Conservation (phyloP, 1,140 invertebrate genomes). For the Drosophila bocqueti region DNA sequence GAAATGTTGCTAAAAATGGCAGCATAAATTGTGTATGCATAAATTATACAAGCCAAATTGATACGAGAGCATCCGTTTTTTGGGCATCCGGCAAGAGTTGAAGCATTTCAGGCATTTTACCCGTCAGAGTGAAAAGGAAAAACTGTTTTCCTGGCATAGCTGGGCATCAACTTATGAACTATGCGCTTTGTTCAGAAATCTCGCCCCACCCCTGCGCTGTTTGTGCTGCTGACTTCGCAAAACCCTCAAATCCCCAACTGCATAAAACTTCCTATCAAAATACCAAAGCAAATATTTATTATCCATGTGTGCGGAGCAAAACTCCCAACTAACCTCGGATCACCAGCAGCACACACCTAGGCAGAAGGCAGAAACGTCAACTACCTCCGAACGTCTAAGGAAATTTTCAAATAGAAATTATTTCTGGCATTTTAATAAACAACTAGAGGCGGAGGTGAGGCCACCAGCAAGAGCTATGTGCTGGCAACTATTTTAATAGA, state of each 20-base stretch:
- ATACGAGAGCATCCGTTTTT: constrained; percentile 41
- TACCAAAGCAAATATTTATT: constrained; percentile 81
- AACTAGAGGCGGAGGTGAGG: constrained; percentile 33
- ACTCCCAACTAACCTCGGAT: constrained; percentile 44
- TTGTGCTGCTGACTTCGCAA: constrained; percentile 49
- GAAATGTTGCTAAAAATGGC: constrained; percentile 71
- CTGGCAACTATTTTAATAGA: constrained; percentile 51
- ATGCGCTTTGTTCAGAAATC: constrained; percentile 56
- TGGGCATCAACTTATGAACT: constrained; percentile 65
- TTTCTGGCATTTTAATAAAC: constrained; percentile 80
- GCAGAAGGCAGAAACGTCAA: constrained; percentile 43
- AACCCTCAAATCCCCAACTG: constrained; percentile 55
- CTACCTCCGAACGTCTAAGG: constrained; percentile 37
- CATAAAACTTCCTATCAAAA: constrained; percentile 73
- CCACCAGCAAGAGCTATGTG: constrained; percentile 34
- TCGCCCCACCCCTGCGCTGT: constrained; percentile 7
- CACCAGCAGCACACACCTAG: constrained; percentile 49
- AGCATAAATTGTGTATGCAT: constrained; percentile 70
- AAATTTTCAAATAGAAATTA: constrained; percentile 71
- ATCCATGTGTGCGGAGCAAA: constrained; percentile 65
- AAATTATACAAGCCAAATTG: constrained; percentile 60
- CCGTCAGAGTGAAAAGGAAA: not conserved
- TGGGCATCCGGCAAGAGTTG: constrained; percentile 20
- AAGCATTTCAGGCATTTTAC: constrained; percentile 60
- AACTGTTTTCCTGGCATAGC: constrained; percentile 33